These are phyloP conservation scores for Atrina japonica DNA, from an alignment of 2,888 invertebrate species.

Conservation along the genomic window DNA sequence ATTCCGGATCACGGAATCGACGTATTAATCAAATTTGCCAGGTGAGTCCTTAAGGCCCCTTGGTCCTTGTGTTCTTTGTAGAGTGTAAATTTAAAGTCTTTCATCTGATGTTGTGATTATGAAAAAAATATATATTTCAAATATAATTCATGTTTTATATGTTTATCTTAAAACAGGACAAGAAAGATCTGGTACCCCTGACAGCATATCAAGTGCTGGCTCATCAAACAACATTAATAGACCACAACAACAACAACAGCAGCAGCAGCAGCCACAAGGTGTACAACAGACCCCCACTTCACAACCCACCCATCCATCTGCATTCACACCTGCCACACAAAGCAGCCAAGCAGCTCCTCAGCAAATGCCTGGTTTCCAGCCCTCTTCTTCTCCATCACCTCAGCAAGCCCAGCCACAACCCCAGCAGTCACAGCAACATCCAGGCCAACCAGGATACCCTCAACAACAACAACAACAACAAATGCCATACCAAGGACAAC, in stretches of 20 bases:
- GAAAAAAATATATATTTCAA: no score
- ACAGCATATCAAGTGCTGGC: constrained; percentile 75
- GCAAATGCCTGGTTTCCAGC: constrained; percentile 1
- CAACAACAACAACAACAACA: constrained; percentile 41
- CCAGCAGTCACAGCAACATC: constrained; percentile 47
- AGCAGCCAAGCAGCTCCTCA: constrained; percentile 23
- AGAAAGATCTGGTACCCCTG: constrained; percentile 74
- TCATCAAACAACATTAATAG: constrained; percentile 66
- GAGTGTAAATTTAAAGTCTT: no score
- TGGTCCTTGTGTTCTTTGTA: no score
- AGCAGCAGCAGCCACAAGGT: constrained; percentile 34
- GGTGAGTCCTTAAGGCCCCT: no score
- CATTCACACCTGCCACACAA: constrained; percentile 33
- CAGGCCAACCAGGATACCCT: constrained; percentile 45
- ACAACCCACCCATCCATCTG: constrained; percentile 32
- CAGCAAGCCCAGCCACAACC: constrained; percentile 41
- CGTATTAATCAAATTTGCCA: no score
- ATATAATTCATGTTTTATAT: no score
- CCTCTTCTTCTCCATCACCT: neutral
- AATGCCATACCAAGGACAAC: constrained; percentile 29
- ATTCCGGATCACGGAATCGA: no score
- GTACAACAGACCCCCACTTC: constrained; percentile 35
- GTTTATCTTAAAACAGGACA: no score
- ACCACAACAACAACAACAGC: no score
- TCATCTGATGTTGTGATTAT: no score